These are phyloP conservation scores for Steinernema scapterisci DNA, from an alignment of 2,888 invertebrate genomes.

Conservation along the genomic window DNA sequence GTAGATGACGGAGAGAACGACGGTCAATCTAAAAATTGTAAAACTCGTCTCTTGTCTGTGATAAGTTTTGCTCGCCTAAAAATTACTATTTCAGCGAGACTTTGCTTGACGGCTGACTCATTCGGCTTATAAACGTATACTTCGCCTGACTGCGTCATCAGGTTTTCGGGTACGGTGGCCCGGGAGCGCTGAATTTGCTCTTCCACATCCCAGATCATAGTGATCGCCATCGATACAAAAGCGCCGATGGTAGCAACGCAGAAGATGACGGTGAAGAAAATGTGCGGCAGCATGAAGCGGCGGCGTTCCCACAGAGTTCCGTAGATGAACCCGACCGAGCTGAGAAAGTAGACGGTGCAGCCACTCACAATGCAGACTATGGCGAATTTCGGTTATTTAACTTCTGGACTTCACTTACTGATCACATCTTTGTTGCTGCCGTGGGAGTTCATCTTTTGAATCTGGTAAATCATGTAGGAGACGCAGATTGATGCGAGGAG, in stretches of 20 bases:
- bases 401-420: background rate
- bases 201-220: constrained; percentile 21
- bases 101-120: background rate
- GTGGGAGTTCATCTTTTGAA: background rate
- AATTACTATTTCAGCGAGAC: background rate
- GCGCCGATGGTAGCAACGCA: constrained; percentile 21
- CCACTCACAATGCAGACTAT: constrained; percentile 9
- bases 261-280: constrained; percentile 17
- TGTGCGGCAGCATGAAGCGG: constrained; percentile 16
- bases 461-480: background rate
- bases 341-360: background rate
- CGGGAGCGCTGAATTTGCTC: background rate
- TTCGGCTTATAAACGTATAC: background rate
- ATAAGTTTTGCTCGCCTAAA: background rate
- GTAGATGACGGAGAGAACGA: constrained; percentile 7
- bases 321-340: background rate
- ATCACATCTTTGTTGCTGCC: constrained; percentile 26
- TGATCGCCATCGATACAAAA: constrained; percentile 13
- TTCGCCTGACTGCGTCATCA: background rate
- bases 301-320: constrained; percentile 25
- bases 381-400: background rate
- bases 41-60: background rate
- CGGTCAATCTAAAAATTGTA: background rate
- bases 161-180: background rate
- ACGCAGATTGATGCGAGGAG: constrained; percentile 6